Evolutionary conservation across 2,113 vertebrate species (phyloP).

Genomic region (Sterrhoptilus dennistouni): DNA sequence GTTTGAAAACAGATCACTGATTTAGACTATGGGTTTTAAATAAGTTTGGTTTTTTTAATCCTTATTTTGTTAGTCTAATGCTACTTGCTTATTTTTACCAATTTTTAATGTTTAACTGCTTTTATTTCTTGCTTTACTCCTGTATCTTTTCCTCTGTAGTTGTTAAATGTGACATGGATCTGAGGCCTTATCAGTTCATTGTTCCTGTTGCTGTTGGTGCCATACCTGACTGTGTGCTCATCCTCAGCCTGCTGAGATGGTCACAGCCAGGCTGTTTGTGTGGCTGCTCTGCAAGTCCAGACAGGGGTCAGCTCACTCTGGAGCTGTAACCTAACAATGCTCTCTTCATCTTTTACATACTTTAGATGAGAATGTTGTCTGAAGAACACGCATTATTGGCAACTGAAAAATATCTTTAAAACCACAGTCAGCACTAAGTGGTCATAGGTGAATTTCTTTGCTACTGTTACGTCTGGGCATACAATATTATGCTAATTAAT

Average conservation of each 20-base stretch:
- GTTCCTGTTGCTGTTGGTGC: not conserved
- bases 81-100: not conserved
- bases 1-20: not conserved
- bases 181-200: not conserved
- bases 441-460: not conserved
- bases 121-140: not conserved
- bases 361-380: not conserved
- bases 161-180: not conserved
- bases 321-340: not conserved
- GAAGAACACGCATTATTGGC: not conserved
- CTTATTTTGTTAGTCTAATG: not conserved
- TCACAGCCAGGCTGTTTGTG: not conserved
- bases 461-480: not conserved
- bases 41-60: not conserved
- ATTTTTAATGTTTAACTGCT: not conserved
- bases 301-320: not conserved
- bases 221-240: not conserved
- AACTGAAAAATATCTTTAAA: not conserved
- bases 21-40: not conserved
- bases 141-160: not conserved
- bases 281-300: not conserved
- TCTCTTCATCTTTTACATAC: not conserved
- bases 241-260: not conserved
- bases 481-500: not conserved
- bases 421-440: not conserved